These are phyloP conservation scores for Thalpophila matura DNA, from an alignment of 2,888 invertebrate species.

Conservation along the genomic window DNA sequence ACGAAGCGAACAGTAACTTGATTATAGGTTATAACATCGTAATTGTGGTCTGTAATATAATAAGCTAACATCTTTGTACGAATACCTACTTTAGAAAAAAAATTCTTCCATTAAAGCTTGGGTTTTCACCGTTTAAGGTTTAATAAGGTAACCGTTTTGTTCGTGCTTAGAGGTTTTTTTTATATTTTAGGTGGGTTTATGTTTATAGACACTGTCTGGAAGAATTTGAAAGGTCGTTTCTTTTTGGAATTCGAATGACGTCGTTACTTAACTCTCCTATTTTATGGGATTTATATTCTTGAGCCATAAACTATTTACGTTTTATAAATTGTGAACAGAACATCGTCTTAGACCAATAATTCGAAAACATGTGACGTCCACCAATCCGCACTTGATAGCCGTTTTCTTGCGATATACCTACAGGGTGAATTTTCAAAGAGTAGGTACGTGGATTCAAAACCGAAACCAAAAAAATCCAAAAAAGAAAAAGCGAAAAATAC, in stretches of 20 bases:
- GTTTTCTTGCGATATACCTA: no score
- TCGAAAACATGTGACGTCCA: no score
- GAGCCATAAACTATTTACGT: no score
- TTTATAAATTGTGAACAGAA: background rate
- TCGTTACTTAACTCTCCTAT: background rate
- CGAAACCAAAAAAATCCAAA: no score
- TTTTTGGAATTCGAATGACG: background rate
- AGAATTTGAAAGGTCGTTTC: background rate
- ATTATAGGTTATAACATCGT: constrained; percentile 52
- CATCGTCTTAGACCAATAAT: no score
- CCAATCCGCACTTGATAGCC: no score
- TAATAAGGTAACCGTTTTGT: constrained; percentile 52
- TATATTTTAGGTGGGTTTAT: constrained; percentile 4
- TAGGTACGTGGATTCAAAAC: no score
- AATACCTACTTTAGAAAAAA: constrained; percentile 40
- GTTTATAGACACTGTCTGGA: background rate
- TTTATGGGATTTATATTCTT: background rate
- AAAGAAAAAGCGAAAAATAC: no score
- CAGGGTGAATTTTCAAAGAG: no score
- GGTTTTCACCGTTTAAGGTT: constrained; percentile 48
- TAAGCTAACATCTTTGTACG: constrained; percentile 23
- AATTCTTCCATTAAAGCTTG: constrained; percentile 42
- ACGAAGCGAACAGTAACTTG: constrained; percentile 54
- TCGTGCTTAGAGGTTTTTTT: constrained; percentile 11
- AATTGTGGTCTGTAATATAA: constrained; percentile 46